These are phyloP conservation scores for Luidia sarsii DNA, from an alignment of 53 echinoderm and acorn worm species.

Conservation along the genomic window DNA sequence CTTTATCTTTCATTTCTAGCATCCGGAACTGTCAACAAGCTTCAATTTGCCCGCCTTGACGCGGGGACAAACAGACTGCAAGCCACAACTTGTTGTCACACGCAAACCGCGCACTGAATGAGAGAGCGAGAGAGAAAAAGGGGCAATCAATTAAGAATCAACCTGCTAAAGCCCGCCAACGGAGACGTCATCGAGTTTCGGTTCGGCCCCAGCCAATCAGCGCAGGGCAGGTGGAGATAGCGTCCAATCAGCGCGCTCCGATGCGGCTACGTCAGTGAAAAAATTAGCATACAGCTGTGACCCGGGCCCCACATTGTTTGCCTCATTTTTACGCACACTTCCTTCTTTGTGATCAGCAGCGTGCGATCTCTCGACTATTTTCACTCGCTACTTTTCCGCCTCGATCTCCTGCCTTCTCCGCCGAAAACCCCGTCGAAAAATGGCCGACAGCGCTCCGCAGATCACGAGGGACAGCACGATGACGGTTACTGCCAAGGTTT, in stretches of 20 bases:
- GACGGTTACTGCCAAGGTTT: constrained; percentile 94
- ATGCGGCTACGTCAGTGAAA: constrained; percentile 7
- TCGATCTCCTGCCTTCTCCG: not conserved
- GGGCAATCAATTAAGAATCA: constrained; percentile 32
- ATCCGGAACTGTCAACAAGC: too few species aligned
- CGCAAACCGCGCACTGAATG: too few species aligned
- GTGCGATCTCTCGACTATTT: not conserved
- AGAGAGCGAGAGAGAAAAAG: not conserved
- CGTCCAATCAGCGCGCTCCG: constrained; percentile 16
- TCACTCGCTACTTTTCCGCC: not conserved
- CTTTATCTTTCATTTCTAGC: not conserved
- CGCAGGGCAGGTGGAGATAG: constrained; percentile 4
- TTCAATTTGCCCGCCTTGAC: too few species aligned
- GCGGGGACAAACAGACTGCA: too few species aligned
- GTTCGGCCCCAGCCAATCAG: constrained; percentile 19
- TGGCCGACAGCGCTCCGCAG: constrained; percentile 86
- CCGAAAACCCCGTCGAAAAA: constrained; percentile 42
- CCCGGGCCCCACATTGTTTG: constrained; percentile 43
- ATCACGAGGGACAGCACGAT: constrained; percentile 89
- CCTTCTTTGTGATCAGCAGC: constrained; percentile 45
- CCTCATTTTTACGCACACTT: constrained; percentile 32
- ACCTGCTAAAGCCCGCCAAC: constrained; percentile 55
- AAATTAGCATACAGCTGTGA: constrained; percentile 53
- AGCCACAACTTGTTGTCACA: constrained; percentile 30
- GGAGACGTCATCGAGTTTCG: constrained; percentile 12